phyloP scores from a whole-genome alignment of 2,797 vertebrate genomes.

The Melanotaenia maccullochi region DNA sequence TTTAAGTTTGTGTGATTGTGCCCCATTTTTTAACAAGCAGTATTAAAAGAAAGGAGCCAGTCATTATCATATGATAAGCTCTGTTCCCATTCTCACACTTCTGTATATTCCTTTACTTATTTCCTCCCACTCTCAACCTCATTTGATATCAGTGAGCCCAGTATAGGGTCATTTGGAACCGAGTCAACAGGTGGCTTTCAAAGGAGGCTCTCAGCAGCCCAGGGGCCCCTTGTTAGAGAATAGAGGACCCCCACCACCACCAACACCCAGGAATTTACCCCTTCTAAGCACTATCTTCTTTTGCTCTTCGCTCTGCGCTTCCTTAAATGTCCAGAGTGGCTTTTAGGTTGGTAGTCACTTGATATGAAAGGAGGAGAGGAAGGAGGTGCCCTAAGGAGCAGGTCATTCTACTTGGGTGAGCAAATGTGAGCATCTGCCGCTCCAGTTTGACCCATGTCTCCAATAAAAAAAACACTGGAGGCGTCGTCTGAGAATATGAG shows the following conservation, averaged over 20 bases:
- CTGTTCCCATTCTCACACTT: constrained; percentile 18
- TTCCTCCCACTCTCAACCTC: constrained; percentile 45
- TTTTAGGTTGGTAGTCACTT: constrained; percentile 61
- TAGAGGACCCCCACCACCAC: constrained; percentile 11
- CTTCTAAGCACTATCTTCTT: constrained; percentile 57
- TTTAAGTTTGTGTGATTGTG: not conserved
- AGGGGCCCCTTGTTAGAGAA: constrained; percentile 30
- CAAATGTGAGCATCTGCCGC: constrained; percentile 80
- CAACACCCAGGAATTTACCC: constrained; percentile 50
- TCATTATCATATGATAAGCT: constrained; percentile 1
- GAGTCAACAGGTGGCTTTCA: constrained; percentile 81
- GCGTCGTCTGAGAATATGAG: constrained; percentile 75
- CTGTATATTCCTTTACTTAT: constrained; percentile 43
- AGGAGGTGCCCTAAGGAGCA: constrained; percentile 69
- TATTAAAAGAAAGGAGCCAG: not conserved
- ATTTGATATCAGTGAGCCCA: constrained; percentile 50
- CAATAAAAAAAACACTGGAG: constrained; percentile 57
- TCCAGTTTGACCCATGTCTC: constrained; percentile 64
- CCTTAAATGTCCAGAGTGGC: constrained; percentile 64
- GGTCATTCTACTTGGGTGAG: constrained; percentile 79
- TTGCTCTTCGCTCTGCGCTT: constrained; percentile 51
- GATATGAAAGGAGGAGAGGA: constrained; percentile 69
- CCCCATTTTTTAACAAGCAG: constrained; percentile 2
- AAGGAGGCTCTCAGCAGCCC: constrained; percentile 54
- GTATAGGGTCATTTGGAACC: constrained; percentile 76